phyloP scores from a whole-genome alignment of 2,888 invertebrate genomes.

The Diplazon laetatorius region DNA sequence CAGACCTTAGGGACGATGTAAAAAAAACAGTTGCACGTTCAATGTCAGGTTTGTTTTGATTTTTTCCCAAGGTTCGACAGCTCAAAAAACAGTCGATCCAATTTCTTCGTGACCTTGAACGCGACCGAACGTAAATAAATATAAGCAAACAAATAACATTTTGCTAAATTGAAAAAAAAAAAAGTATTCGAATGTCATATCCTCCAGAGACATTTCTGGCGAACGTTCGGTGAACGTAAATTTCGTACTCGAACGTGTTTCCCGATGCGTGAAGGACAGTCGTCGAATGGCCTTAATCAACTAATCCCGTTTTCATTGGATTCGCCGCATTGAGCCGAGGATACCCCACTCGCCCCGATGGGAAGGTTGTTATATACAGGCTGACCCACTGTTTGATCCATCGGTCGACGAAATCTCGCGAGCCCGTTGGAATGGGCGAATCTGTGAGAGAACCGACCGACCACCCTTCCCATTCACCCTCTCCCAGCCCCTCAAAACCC shows the following conservation, averaged over 20 bases:
- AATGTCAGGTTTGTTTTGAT: neutral
- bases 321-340: constrained; percentile 34
- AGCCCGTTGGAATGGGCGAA: neutral
- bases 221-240: too few species aligned
- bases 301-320: constrained; percentile 72
- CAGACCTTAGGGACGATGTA: neutral
- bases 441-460: neutral
- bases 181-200: too few species aligned
- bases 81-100: too few species aligned
- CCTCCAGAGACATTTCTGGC: constrained; percentile 4
- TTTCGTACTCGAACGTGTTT: constrained; percentile 4
- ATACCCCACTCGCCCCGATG: neutral
- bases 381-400: constrained; percentile 12
- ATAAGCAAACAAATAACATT: neutral
- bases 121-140: neutral
- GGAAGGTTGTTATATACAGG: constrained; percentile 8
- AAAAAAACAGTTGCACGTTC: too few species aligned
- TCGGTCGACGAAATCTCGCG: constrained; percentile 1
- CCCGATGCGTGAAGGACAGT: constrained; percentile 3
- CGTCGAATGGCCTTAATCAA: constrained; percentile 70
- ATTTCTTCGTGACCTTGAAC: too few species aligned
- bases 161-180: neutral
- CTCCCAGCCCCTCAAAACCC: too few species aligned
- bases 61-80: too few species aligned
- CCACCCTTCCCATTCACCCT: too few species aligned